Evolutionary conservation across 2,888 invertebrate species (phyloP).

Genomic region (Mellilla xanthometata): DNA sequence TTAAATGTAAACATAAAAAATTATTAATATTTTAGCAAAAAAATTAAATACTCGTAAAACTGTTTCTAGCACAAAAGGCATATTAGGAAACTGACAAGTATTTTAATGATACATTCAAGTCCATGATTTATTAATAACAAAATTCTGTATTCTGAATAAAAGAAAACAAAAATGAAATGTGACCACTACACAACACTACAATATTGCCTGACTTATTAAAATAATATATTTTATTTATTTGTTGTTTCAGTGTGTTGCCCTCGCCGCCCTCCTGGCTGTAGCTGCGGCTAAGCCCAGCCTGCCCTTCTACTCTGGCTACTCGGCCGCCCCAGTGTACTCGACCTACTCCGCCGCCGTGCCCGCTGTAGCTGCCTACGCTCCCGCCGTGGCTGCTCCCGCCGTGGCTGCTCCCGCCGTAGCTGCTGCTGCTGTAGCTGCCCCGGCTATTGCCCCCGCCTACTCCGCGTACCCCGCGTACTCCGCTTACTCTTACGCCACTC

Average conservation of each 20-base stretch:
- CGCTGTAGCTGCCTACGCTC: neutral
- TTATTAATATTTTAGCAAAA: no score
- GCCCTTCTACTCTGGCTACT: slow-evolving; percentile 1
- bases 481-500: neutral
- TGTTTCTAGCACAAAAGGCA: no score
- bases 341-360: neutral
- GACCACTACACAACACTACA: no score
- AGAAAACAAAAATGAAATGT: no score
- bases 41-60: no score
- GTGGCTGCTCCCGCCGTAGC: neutral
- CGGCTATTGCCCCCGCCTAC: neutral
- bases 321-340: neutral
- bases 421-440: neutral
- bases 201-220: no score
- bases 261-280: slow-evolving; percentile 24
- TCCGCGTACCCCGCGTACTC: neutral
- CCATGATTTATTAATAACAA: no score
- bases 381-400: neutral
- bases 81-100: no score
- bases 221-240: neutral
- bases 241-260: slow-evolving; percentile 6
- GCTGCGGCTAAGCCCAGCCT: slow-evolving; percentile 30
- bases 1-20: no score
- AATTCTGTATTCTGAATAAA: no score
- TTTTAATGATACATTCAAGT: no score